A percentile compares a stretch with the other conserved stretches of the same genome.
Evolutionary conservation across 2,888 invertebrate genomes (phyloP).

Genomic region (Athalia circularis): DNA sequence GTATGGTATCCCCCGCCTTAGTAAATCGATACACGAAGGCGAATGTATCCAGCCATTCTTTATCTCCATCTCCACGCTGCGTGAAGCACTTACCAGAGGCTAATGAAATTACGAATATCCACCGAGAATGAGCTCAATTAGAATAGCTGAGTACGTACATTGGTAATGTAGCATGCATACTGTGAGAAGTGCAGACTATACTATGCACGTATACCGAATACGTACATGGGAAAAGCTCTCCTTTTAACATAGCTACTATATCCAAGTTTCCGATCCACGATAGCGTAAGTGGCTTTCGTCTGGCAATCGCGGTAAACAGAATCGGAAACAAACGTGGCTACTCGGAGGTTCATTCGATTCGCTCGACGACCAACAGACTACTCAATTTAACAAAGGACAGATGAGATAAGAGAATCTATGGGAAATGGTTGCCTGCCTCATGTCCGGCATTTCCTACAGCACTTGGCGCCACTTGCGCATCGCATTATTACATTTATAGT

Average conservation of each 20-base stretch:
- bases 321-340: constrained; percentile 38
- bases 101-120: constrained; percentile 23
- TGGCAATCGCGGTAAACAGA: constrained; percentile 39
- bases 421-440: neutral
- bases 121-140: neutral
- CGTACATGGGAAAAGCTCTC: constrained; percentile 19
- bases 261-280: constrained; percentile 32
- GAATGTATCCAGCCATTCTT: no score
- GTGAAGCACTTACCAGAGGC: constrained; percentile 20
- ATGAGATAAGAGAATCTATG: constrained; percentile 38
- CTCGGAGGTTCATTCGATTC: constrained; percentile 26
- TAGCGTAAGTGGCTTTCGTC: constrained; percentile 25
- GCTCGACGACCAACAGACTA: constrained; percentile 37
- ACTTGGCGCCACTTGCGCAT: constrained; percentile 7
- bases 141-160: neutral
- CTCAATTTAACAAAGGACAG: constrained; percentile 31
- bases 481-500: neutral
- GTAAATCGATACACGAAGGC: no score
- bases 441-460: neutral
- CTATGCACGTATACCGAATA: no score
- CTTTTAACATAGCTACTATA: no score
- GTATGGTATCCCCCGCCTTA: no score
- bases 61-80: neutral
- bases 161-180: no score
- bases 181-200: no score